Evolutionary conservation across 2,888 invertebrate species (phyloP).

Genomic region (Phorcus lineatus): DNA sequence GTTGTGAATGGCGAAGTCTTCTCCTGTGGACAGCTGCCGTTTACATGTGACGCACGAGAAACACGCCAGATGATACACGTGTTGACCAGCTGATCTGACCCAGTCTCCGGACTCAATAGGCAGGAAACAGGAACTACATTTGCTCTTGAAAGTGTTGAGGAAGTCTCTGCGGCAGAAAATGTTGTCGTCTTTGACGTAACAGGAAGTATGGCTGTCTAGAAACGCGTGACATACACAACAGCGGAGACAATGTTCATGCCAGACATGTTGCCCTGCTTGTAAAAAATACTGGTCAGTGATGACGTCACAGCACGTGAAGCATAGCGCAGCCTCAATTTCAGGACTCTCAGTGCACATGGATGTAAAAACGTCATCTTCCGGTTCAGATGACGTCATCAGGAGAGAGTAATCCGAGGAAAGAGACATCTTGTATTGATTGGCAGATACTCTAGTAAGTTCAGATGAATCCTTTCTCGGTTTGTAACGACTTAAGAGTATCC

Average conservation of each 20-base stretch:
- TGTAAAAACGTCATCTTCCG: too few relatives aligned
- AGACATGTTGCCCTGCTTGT: conserved; percentile 92
- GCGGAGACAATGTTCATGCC: conserved; percentile 93
- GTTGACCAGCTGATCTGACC: conserved; percentile 94
- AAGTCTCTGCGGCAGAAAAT: conserved; percentile 96
- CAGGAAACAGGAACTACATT: background rate
- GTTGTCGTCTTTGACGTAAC: conserved; percentile 92
- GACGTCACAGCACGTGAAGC: conserved; percentile 87
- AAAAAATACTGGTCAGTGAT: conserved; percentile 91
- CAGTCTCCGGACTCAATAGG: conserved; percentile 82
- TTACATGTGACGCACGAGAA: conserved; percentile 94
- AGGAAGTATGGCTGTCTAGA: conserved; percentile 92
- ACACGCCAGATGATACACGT: conserved; percentile 97
- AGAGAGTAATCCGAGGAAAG: too few relatives aligned
- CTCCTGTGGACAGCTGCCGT: conserved; percentile 81
- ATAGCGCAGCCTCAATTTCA: too few relatives aligned
- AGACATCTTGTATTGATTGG: too few relatives aligned
- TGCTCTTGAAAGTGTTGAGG: conserved; percentile 75
- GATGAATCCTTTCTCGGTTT: too few relatives aligned
- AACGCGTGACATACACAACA: conserved; percentile 93
- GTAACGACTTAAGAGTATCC: too few relatives aligned
- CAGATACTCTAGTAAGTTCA: too few relatives aligned
- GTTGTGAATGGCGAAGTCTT: conserved; percentile 97
- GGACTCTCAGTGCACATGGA: too few relatives aligned
- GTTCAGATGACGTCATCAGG: too few relatives aligned